A percentile compares a stretch with the other conserved stretches of the same genome.
These are phyloP conservation scores for Martes martes DNA, from an alignment of 2,113 vertebrate species.

Conservation along the genomic window DNA sequence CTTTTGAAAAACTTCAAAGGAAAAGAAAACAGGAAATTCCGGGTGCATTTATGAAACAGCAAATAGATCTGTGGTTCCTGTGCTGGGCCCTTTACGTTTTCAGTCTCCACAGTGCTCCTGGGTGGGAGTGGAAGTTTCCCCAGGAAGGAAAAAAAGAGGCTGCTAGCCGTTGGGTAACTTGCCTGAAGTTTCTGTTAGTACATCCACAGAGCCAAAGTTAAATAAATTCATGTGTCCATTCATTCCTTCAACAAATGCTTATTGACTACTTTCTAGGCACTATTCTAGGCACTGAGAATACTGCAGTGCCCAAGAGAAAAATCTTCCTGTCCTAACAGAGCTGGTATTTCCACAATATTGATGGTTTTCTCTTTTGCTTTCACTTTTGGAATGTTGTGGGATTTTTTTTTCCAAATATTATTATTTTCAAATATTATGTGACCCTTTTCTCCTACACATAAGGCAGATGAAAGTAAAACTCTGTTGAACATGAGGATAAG, in stretches of 20 bases:
- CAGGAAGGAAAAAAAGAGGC: fast-evolving
- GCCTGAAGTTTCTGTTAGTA: background rate
- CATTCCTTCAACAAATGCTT: background rate
- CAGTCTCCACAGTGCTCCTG: background rate
- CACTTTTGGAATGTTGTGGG: background rate
- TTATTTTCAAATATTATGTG: background rate
- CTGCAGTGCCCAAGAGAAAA: background rate
- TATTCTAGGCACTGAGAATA: background rate
- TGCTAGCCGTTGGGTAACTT: background rate
- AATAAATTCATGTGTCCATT: background rate
- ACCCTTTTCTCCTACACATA: background rate
- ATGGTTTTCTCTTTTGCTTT: background rate
- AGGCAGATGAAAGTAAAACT: background rate
- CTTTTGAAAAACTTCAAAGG: background rate
- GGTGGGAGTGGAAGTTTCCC: too few species aligned
- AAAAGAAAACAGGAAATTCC: background rate
- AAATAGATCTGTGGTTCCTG: background rate
- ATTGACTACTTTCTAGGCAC: background rate
- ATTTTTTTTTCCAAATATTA: too few species aligned
- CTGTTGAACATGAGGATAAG: background rate
- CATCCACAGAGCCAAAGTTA: background rate
- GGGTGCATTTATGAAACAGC: background rate
- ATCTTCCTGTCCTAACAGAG: background rate
- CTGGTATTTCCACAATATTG: background rate
- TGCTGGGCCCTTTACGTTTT: background rate